Evolutionary conservation across 2,113 vertebrate species (phyloP), one percentile per base, ranked within the genome.

Genomic region (Barnardius zonarius): DNA sequence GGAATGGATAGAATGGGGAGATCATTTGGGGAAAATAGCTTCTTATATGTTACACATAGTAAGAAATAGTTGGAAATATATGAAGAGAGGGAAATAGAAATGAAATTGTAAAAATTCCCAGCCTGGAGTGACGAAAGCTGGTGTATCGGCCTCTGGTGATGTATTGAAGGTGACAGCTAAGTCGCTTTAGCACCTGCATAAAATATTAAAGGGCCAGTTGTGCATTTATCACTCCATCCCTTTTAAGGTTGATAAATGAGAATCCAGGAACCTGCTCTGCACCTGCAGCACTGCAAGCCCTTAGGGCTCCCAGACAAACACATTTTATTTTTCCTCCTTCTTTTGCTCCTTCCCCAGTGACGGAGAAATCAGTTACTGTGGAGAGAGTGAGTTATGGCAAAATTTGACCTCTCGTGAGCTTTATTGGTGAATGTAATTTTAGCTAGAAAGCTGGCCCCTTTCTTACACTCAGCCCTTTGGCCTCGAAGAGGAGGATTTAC

Each of bases 381-480:
- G 78, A 98, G 93, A 96, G 97, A 97, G 97, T 98, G 98, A 98
- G 97, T 98, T 98, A 98, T 98, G 97, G 97, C 97, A 97, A 98
- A 98, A 98, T 98, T 94, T 98, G 98, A 98, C 98, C 98, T 98
- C 97, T 97, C 57, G 37, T 98, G 97, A 98, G 97, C 97, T 98
- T 97, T 97, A 96, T 96, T 97, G 98, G 98, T 97, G 98, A 98
- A 98, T 98, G 98, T 98, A 98, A 99, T 99, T 99, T 99, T 98
- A 98, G 98, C 97, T 98, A 54, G 98, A 98, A 98, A 98, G 97
- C 98, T 96, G 97, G 97, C 94, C 96, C 95, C 95, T 98, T 97
- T 97, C 98, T 98, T 97, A 94, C 95, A 96, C 84, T 94, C 91
- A 72, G 90, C 97, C 98, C 96, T 98, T 96, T 97, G 96, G 97